Base-by-base conservation (phyloP, 2,797 vertebrate species). In the Benthosema pterotum region DNA sequence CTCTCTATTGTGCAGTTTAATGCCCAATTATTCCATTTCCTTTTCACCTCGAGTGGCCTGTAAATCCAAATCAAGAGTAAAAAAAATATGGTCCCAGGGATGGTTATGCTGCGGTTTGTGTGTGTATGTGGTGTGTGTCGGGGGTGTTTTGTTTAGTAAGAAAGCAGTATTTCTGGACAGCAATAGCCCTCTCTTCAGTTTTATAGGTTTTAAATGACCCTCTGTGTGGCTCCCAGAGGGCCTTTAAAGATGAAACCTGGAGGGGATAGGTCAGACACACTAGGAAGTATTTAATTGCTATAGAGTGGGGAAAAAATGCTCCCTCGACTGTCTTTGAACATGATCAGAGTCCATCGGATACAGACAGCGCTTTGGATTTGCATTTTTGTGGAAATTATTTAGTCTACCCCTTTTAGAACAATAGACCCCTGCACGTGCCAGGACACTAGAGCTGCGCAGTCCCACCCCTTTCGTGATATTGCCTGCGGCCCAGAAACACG, bases 141-240 rank as follows among this genome's bases (percentile, higher is more conserved):
- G 54, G 65, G 56, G n/a, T n/a, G n/a, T n/a, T 75, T 80, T 77
- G 63, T 75, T 77, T 79, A 47, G 55, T 75, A 45, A 78, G 60
- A 77, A 84, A 86, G 69, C 75, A 72, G 71, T 57, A 42, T 69
- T 69, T 74, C 66, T 65, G 60, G 59, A n/a, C n/a, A n/a, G 22
- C 67, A 52, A 69, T 72, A 73, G 46, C 50, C 18, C 63, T 49
- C 53, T 55, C 45, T 65, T 66, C 4, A 9, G 67, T 68, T 83
- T 81, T 60, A 79, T 63, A 51, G 70, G 42, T 63, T 78, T 85
- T 67, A 82, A 85, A 83, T 78, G 59, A 75, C 67, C 62, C 54
- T 77, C 16, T 17, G 57, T 66, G 13, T n/a, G 67, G 54, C 67
- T 71, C 72, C 55, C 60, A n/a, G 63, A 59, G 75, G 49, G 38